A percentile compares a stretch with the other conserved stretches of the same genome.
These are phyloP conservation scores for Venustaconcha ellipsiformis DNA, from an alignment of 1,140 invertebrate genomes.

Conservation along the genomic window DNA sequence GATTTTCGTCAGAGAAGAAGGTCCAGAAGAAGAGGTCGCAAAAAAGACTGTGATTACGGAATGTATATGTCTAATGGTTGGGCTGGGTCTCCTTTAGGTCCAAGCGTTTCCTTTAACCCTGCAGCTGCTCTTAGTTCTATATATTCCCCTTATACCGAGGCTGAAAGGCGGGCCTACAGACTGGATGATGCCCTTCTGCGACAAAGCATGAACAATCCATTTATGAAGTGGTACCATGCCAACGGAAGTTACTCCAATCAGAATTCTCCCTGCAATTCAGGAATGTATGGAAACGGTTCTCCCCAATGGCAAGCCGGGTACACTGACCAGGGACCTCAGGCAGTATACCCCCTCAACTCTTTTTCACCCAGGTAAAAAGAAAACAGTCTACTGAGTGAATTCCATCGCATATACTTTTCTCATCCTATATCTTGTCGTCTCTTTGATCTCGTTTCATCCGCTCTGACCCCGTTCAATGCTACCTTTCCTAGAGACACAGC, in stretches of 20 bases:
- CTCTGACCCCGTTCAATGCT: no score
- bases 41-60: conserved; percentile 60
- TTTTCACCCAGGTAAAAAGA: conserved; percentile 19
- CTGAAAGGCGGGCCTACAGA: conserved; percentile 60
- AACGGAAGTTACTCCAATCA: conserved; percentile 41
- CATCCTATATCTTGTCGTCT: no score
- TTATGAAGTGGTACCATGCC: conserved; percentile 64
- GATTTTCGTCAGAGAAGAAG: conserved; percentile 78
- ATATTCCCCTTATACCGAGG: conserved; percentile 65
- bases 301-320: conserved; percentile 55
- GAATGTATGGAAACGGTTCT: conserved; percentile 42
- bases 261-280: conserved; percentile 39
- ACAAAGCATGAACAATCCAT: conserved; percentile 65
- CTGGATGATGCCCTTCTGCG: conserved; percentile 60
- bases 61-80: conserved; percentile 62
- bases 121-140: conserved; percentile 53
- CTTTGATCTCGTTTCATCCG: no score
- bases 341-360: conserved; percentile 39
- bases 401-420: no score
- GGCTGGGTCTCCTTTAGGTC: conserved; percentile 37
- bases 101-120: conserved; percentile 44
- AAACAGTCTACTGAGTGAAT: no score
- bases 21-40: conserved; percentile 55
- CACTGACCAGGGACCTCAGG: conserved; percentile 44
- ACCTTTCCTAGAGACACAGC: no score